Base-by-base conservation (phyloP, 2,888 invertebrate species). In the Tiliacea citrago region DNA sequence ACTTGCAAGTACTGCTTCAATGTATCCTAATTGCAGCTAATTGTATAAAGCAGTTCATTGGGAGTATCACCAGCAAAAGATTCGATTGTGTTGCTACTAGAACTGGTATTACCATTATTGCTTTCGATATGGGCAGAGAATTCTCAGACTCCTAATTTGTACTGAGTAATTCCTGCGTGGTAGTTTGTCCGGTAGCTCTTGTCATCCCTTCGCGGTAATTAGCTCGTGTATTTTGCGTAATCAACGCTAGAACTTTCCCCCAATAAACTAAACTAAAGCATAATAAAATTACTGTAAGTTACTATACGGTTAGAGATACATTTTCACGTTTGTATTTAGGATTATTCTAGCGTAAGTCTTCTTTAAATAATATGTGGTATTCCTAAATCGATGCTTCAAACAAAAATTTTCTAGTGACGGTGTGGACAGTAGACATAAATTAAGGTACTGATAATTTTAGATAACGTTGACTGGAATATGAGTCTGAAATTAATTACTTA, bases 291-390 rank as follows among this genome's bases (percentile, higher is more conserved):
- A 88, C 77, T 88, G 80, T 92, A 91, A 89, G 88, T 86, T 86
- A 89, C 74, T 63, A 79, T 91, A 91, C 88, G 88, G 83, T 83
- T 93, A 92, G 91, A 88, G 70, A 91, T 92, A 93, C 88, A 86
- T 91, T 93, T 93, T 92, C 93, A 93, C 91, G 84, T 93, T 93
- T 93, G 91, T 94, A 94, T 93, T 93, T 94, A 94, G 94, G 89
- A 81, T 91, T 89, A 93, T 81, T 79, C 61, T 93, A 93, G 90
- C 24, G 51, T 93, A 93, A 92, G 91, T 84, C 83, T 86, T 85
- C 86, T 88, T 71, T 55, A 86, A 89, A 86, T 86, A 87, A 84
- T 87, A 88, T 89, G 84, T 87, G 82, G 86, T 90, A 90, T 90
- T 89, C 86, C 79, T 90, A 84, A 89, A 88, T 88, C 78, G 86